A percentile compares a stretch with the other conserved stretches of the same genome.
These are phyloP conservation scores for Anoplolepis gracilipes DNA, from an alignment of 1,140 invertebrate species.

Conservation along the genomic window DNA sequence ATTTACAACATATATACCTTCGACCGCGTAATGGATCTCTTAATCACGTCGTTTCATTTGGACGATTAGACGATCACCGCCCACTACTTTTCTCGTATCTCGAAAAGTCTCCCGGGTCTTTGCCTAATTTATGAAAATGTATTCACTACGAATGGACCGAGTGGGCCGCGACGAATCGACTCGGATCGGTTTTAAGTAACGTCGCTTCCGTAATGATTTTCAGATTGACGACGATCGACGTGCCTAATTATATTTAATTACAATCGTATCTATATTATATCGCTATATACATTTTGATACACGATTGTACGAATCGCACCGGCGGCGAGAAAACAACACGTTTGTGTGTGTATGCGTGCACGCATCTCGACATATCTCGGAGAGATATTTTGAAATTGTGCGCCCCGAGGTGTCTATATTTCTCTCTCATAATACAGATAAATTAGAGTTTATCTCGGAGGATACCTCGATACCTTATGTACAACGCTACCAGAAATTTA, in stretches of 20 bases:
- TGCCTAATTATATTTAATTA: conserved; percentile 50
- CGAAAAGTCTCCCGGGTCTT: conserved; percentile 30
- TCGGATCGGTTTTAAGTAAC: conserved; percentile 54
- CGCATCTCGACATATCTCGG: neutral
- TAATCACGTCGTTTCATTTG: conserved; percentile 75
- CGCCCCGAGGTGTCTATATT: neutral
- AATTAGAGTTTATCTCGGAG: conserved; percentile 13
- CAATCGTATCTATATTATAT: conserved; percentile 38
- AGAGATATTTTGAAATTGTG: conserved; percentile 2
- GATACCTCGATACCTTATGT: neutral
- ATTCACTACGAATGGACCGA: conserved; percentile 66
- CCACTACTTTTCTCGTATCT: conserved; percentile 60
- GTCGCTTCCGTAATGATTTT: conserved; percentile 45
- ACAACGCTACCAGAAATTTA: conserved; percentile 9
- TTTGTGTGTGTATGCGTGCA: neutral
- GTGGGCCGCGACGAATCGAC: conserved; percentile 20
- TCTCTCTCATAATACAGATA: neutral
- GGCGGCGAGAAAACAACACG: neutral
- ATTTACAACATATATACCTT: conserved; percentile 65
- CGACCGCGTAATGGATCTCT: conserved; percentile 73
- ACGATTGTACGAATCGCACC: conserved; percentile 15
- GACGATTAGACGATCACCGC: conserved; percentile 67
- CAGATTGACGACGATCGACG: neutral
- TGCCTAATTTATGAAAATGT: conserved; percentile 77
- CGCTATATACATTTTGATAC: neutral